Evolutionary conservation across 2,888 invertebrate species (phyloP), one percentile per base, ranked within the genome.

Genomic region (Tenthredo mesomela): DNA sequence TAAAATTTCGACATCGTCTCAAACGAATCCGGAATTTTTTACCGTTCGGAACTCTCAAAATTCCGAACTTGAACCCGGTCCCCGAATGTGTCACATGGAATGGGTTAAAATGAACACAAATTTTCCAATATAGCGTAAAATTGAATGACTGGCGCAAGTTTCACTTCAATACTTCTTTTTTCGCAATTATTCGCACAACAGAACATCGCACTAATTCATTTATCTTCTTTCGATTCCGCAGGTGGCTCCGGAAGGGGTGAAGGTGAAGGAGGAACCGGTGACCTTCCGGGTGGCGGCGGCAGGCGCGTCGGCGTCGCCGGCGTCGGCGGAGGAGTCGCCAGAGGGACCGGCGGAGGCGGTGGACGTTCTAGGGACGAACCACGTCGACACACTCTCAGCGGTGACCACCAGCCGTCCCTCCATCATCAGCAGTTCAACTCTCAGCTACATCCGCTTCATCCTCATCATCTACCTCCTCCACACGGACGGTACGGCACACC

Each of bases 331-430:
- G 87, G 87, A 85, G 88, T 89, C 87, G 87, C 88, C 54, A 87
- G 88, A 82, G 87, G 87, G 84, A 87, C 89, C 77, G 89, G 89
- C 67, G 89, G 90, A 67, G 89, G 89, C 85, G 89, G 90, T 54
- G 90, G 91, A 67, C 91, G 92, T 84, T 92, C 92, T 87, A 93
- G 97, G 65, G 97, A 97, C 93, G 97, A 97, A 93, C 97, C 97
- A 5, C 95, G 97, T 18, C 95, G 97, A 25, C 97, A 97, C 93
- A 97, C 97, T 7, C 95, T 97, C 86, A 96, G 96, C 40, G 96
- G 96, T 80, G 94, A 94, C 89, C 97, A 97, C 90, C 96, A 97
- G 91, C 94, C 96, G 25, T 96, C 96, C 89, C 93, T 92, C 86
- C 92, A 95, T 90, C 94, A 95, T 90, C 93, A 95, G 89, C 95